Percentiles rank a stretch among this genome's conserved stretches.
Evolutionary conservation across 2,113 vertebrate species (phyloP).

Genomic region (Microcebus griseorufus): DNA sequence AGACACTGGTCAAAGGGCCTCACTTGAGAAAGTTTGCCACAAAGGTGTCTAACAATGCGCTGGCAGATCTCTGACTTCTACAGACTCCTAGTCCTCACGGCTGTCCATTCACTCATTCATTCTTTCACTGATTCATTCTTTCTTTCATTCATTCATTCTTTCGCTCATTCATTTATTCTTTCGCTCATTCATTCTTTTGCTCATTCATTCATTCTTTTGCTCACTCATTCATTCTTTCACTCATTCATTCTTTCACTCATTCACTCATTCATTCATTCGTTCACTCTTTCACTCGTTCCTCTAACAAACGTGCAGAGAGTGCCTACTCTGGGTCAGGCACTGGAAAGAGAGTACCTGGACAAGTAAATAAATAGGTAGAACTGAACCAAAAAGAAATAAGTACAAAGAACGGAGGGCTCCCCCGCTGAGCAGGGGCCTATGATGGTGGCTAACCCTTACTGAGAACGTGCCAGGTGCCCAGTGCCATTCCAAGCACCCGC

Average conservation of each 20-base stretch:
- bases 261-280: neutral
- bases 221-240: neutral
- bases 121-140: neutral
- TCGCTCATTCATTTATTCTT: neutral
- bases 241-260: neutral
- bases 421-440: neutral
- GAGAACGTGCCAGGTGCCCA: neutral
- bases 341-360: neutral
- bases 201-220: too few relatives aligned
- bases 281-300: neutral
- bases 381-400: too few relatives aligned
- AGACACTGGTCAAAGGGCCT: neutral
- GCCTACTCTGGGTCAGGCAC: too few relatives aligned
- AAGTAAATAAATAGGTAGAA: too few relatives aligned
- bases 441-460: neutral
- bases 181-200: fast-evolving
- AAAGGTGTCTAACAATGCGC: neutral
- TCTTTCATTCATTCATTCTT: too few relatives aligned
- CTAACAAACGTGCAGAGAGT: neutral
- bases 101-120: neutral
- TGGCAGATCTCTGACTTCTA: neutral
- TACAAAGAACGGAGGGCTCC: neutral
- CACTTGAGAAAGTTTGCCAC: neutral
- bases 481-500: neutral
- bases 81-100: neutral